Evolutionary conservation across 2,113 vertebrate species (phyloP).

Genomic region (Orthochromis malagaraziensis): DNA sequence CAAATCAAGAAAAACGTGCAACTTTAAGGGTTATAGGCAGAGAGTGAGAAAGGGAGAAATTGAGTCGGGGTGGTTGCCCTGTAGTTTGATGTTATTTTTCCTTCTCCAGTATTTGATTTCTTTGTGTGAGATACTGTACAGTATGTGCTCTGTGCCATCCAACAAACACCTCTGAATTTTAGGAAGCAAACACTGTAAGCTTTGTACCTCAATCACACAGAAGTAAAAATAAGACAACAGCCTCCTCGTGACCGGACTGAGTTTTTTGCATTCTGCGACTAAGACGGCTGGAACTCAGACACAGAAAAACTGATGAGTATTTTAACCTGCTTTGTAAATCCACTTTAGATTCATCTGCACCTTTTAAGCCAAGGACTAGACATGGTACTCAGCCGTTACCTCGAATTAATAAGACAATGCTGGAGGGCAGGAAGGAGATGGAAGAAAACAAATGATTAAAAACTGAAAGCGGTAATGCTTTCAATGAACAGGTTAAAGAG

Average conservation of each 20-base stretch:
- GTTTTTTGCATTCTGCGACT: background rate
- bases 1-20: slow-evolving; percentile 65
- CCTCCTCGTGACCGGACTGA: background rate
- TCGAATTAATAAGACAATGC: background rate
- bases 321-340: background rate
- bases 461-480: background rate
- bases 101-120: background rate
- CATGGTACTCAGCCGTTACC: background rate
- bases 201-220: background rate
- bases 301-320: background rate
- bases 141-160: background rate
- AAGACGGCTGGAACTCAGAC: background rate
- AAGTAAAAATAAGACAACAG: background rate
- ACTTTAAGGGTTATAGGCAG: slow-evolving; percentile 47
- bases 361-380: background rate
- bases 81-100: background rate
- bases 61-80: background rate
- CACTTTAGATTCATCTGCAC: background rate
- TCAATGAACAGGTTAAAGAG: background rate
- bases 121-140: background rate
- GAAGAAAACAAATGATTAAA: background rate
- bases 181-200: background rate
- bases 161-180: background rate
- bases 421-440: background rate
- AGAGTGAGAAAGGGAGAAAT: background rate